Evolutionary conservation across 1,140 invertebrate genomes (phyloP).

Genomic region (Hylaeus volcanicus): DNA sequence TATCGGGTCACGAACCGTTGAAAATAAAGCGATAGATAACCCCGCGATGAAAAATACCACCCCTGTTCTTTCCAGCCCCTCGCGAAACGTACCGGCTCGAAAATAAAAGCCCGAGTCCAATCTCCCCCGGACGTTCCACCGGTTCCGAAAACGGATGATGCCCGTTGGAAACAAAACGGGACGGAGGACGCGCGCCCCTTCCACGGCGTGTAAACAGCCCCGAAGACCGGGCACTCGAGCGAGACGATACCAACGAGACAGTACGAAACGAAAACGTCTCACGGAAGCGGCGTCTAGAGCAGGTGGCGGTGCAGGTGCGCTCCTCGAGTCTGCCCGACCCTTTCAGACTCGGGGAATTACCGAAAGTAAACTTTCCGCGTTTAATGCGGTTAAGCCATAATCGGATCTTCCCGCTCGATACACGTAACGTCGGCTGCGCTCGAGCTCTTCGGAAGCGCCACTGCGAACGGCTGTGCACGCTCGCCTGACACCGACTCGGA

Average conservation of each 20-base stretch:
- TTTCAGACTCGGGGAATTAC: slow-evolving; percentile 56
- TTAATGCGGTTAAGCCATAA: slow-evolving; percentile 69
- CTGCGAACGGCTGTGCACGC: background rate
- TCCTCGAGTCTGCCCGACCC: slow-evolving; percentile 7
- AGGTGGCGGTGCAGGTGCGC: slow-evolving; percentile 57
- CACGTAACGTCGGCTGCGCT: slow-evolving; percentile 50
- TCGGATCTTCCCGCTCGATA: slow-evolving; percentile 65
- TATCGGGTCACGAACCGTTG: too few relatives aligned
- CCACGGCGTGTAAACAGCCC: slow-evolving; percentile 34
- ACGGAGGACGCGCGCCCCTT: background rate
- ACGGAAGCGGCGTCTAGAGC: slow-evolving; percentile 4
- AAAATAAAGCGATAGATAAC: too few relatives aligned
- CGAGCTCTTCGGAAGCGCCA: slow-evolving; percentile 42
- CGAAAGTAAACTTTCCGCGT: slow-evolving; percentile 66
- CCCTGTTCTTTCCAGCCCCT: too few relatives aligned
- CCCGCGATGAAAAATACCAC: too few relatives aligned
- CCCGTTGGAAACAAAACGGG: slow-evolving; percentile 24
- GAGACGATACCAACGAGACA: slow-evolving; percentile 27
- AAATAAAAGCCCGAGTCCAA: too few relatives aligned
- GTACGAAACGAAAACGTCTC: slow-evolving; percentile 15
- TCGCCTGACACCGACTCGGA: slow-evolving; percentile 1
- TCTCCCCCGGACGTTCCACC: too few relatives aligned
- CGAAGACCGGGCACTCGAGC: slow-evolving; percentile 38
- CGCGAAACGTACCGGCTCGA: too few relatives aligned
- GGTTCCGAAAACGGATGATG: background rate